A percentile compares a stretch with the other conserved stretches of the same genome.
These are phyloP conservation scores for Lophius americanus DNA, from an alignment of 2,797 vertebrate species.

Conservation along the genomic window DNA sequence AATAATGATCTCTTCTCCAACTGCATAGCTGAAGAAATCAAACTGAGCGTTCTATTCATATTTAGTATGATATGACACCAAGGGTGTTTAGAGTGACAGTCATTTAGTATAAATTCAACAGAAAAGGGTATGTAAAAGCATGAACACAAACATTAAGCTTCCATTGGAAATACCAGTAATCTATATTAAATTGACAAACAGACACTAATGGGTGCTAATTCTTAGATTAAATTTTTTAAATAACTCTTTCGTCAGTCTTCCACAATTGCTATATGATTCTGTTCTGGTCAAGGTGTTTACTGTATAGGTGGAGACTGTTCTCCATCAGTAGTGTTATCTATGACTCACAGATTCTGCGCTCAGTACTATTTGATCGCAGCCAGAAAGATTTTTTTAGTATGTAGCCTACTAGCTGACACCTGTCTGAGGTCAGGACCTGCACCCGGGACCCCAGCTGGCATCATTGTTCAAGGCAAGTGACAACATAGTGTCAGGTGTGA, in stretches of 20 bases:
- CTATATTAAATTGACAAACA: neutral
- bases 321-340: constrained; percentile 37
- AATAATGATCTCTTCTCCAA: constrained; percentile 3
- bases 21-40: neutral
- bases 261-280: neutral
- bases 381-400: constrained; percentile 60
- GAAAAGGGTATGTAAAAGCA: neutral
- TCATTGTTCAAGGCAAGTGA: neutral
- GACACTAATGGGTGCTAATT: neutral
- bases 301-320: constrained; percentile 25
- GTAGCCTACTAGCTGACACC: constrained; percentile 70
- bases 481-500: neutral
- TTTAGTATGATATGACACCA: neutral
- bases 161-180: neutral
- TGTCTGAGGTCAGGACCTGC: constrained; percentile 79
- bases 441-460: constrained; percentile 49
- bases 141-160: constrained; percentile 1
- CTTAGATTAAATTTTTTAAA: neutral
- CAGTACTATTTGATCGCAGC: constrained; percentile 42
- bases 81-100: neutral
- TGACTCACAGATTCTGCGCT: constrained; percentile 52
- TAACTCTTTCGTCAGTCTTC: neutral
- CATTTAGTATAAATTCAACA: neutral
- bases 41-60: neutral
- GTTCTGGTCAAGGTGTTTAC: constrained; percentile 20